Base-by-base conservation (phyloP, 2,888 invertebrate genomes). In the Adelognathus sp. region DNA sequence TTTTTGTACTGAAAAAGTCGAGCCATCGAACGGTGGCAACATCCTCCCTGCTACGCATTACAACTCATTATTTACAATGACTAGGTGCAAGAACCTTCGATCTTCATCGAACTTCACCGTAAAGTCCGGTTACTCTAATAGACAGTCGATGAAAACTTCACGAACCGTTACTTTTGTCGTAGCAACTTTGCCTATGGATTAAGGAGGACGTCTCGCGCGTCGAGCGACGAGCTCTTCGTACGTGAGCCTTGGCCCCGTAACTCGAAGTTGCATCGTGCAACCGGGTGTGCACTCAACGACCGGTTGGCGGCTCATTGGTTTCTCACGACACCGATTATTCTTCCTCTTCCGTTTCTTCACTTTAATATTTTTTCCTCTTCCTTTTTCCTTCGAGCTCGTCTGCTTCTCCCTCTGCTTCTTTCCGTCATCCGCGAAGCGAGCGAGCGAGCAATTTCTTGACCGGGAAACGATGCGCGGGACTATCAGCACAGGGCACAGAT, bases 171-270 rank as follows among this genome's bases (percentile, higher is more conserved):
- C 86, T 88, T 87, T 46, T 39, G 29, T 56, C 50, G 21, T 36
- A 60, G 60, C 81, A 82, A 83, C 83, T 85, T 33, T 11, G 71
- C 41, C 60, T 21, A 52, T 64, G 33, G 61, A 69, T 77, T 72
- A 33, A n/a, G n/a, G 61, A 72, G 36, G 61, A n/a, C n/a, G 44
- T 88, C 87, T 86, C 88, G 87, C 87, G 87, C 44, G 84, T 84
- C n/a, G n/a, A 85, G 83, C 85, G 85, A 89, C 87, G 87, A 88
- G 86, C 85, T 83, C 84, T 84, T 50, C 86, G 86, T 82, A 74
- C 83, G 60, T 70, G 80, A 16, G 56, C 39, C 46, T 54, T 72
- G 44, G 73, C 44, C 69, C 70, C 73, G 73, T 74, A 73, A 74
- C 76, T 69, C 78, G 69, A 18, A 72, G 36, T 54, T 36, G 70